Conservation (phyloP, 2,113 vertebrate genomes). For the Periophthalmus modestus region DNA sequence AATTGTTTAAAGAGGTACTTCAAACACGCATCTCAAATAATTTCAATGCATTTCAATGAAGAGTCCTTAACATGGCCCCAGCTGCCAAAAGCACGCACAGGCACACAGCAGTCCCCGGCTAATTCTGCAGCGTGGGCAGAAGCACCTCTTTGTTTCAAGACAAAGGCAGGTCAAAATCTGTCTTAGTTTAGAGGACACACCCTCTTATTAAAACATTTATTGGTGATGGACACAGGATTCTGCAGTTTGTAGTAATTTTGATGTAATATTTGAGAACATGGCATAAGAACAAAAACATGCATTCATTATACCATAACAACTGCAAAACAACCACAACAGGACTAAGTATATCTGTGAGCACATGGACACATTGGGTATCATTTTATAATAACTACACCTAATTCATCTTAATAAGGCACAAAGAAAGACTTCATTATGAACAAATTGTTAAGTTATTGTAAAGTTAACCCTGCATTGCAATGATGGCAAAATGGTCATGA, state of each 20-base stretch:
- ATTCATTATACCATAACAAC: neutral
- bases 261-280: neutral
- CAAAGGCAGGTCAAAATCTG: constrained; percentile 60
- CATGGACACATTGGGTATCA: too few relatives aligned
- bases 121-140: constrained; percentile 37
- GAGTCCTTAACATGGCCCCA: constrained; percentile 53
- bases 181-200: constrained; percentile 44
- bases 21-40: constrained; percentile 52
- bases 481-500: too few relatives aligned
- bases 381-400: too few relatives aligned
- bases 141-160: constrained; percentile 60
- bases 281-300: neutral
- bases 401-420: too few relatives aligned
- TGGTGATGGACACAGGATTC: neutral
- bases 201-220: neutral
- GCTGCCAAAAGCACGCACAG: constrained; percentile 49
- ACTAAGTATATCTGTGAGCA: too few relatives aligned
- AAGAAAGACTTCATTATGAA: too few relatives aligned
- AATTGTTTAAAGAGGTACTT: constrained; percentile 61
- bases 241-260: neutral
- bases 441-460: too few relatives aligned
- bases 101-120: constrained; percentile 23
- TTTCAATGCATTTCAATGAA: constrained; percentile 70
- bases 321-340: neutral
- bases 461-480: too few relatives aligned